Evolutionary conservation across 2,797 vertebrate species (phyloP).

Genomic region (Danio albolineatus): DNA sequence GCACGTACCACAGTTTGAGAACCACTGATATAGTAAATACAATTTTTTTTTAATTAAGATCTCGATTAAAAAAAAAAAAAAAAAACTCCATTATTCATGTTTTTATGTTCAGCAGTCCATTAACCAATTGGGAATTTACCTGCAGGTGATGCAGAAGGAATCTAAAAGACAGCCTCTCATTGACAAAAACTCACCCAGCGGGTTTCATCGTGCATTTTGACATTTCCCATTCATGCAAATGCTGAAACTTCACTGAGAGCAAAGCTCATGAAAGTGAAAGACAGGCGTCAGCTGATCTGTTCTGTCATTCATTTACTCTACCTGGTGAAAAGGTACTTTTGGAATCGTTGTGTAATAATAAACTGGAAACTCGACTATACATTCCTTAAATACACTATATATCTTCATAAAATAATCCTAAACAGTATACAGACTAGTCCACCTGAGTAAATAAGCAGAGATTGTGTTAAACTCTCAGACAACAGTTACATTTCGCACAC

Average conservation of each 20-base stretch:
- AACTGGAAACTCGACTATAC: not conserved
- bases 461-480: conserved; percentile 9
- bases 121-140: not conserved
- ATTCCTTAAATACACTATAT: not conserved
- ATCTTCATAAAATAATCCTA: not conserved
- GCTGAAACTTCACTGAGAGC: not conserved
- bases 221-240: not conserved
- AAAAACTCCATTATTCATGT: too few relatives aligned
- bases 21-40: too few relatives aligned
- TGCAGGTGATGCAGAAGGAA: not conserved
- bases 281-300: not conserved
- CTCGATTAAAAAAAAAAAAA: too few relatives aligned
- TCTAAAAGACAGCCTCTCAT: too few relatives aligned
- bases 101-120: not conserved
- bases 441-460: conserved; percentile 8
- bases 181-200: not conserved
- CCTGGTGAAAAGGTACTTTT: not conserved
- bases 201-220: not conserved
- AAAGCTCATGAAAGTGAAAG: not conserved
- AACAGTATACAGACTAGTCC: not conserved
- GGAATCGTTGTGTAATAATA: not conserved
- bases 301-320: conserved; percentile 34
- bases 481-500: not conserved
- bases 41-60: too few relatives aligned
- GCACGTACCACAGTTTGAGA: too few relatives aligned